Evolutionary conservation across 1,140 invertebrate species (phyloP), one percentile per base, ranked within the genome.

Genomic region (Galendromus occidentalis): DNA sequence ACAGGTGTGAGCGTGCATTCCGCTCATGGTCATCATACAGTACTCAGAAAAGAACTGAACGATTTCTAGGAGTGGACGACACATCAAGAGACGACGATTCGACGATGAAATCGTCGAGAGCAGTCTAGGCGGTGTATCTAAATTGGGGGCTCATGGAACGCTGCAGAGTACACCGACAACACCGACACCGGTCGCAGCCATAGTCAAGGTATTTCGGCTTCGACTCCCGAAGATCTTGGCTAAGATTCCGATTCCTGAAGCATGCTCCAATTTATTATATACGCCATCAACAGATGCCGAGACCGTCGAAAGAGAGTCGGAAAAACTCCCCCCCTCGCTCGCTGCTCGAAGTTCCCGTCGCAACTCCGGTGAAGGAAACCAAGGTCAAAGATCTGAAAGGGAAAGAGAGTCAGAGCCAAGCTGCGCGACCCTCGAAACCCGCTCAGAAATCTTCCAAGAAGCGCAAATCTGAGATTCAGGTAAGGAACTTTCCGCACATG

Each of bases 61-160:
- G 7, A 4, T 22, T 47, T 47, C 45, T 7, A 59, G 51, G 51
- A 59, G 51, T 59, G 51, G 51, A 29, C 51, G 51, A 20, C 51
- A 59, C 12, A 95, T 96, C 71, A 96, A 95, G 76, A 80, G 92
- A 7, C 86, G 87, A 71, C 90, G 92, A 69, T 97, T 97, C 79
- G 92, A 97, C 75, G 92, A 97, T 80, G 92, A 97, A 78, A 76
- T 97, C 42, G 92, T 96, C 0, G 79, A 81, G 66, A 80, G 79
- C 67, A 78, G 77, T 68, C 67, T 77, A 29, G 51, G 51, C 33
- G 51, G 25, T 22, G 51, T 14, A 25, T 14, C 51, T 4, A 33
- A 33, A 25, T 17, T 14, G 14, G 2, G 14, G 14, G 51, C 51
- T 25, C 51, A 59, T 25, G 33, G 51, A 25, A 17, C 9, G 17